Evolutionary conservation across 2,797 vertebrate genomes (phyloP).

Genomic region (Setipinna tenuifilis): DNA sequence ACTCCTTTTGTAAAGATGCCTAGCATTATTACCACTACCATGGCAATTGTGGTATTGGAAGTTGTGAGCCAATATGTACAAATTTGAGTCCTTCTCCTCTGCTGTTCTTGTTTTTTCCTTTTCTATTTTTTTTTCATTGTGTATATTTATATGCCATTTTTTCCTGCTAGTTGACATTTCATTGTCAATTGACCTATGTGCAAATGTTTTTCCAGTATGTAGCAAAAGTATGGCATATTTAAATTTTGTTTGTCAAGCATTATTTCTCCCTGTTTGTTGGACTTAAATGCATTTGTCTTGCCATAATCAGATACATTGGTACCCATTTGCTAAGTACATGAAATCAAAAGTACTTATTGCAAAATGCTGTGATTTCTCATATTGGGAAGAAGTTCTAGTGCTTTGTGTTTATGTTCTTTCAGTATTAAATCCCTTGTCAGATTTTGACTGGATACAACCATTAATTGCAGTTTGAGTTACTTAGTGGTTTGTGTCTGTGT

Average conservation of each 20-base stretch:
- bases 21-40: constrained; percentile 55
- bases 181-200: constrained; percentile 12
- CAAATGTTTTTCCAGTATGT: constrained; percentile 61
- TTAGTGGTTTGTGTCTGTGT: constrained; percentile 49
- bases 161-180: constrained; percentile 60
- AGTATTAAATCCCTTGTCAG: constrained; percentile 80
- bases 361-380: constrained; percentile 82
- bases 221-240: constrained; percentile 74
- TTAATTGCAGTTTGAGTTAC: constrained; percentile 64
- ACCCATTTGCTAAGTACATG: constrained; percentile 76
- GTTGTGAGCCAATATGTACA: constrained; percentile 78
- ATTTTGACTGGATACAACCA: constrained; percentile 63
- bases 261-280: constrained; percentile 49
- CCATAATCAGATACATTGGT: constrained; percentile 78
- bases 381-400: constrained; percentile 82
- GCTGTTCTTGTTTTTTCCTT: constrained; percentile 44
- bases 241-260: constrained; percentile 64
- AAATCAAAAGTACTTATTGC: constrained; percentile 74
- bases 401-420: constrained; percentile 75
- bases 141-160: constrained; percentile 65
- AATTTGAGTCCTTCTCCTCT: constrained; percentile 28
- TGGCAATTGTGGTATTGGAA: constrained; percentile 63
- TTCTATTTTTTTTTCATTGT: constrained; percentile 59
- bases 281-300: constrained; percentile 72
- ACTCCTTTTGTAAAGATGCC: constrained; percentile 76